Conservation (phyloP, 1,140 invertebrate genomes). For the Stegodyphus dumicola region DNA sequence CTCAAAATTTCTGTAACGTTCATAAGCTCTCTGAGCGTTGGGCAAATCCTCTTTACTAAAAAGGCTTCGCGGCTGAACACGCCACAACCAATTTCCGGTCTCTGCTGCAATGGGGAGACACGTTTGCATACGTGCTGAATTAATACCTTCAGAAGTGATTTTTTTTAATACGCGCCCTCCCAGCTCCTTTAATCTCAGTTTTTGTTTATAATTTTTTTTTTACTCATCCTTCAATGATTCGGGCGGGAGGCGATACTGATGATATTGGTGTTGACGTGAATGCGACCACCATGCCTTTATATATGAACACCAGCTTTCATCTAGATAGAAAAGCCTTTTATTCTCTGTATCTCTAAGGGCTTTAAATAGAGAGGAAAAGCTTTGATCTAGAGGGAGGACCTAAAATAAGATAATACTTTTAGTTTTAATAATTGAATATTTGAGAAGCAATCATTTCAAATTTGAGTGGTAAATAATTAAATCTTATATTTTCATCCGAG, state of each 20-base stretch:
- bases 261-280: conserved; percentile 9
- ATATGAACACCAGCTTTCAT: background rate
- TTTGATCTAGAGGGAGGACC: background rate
- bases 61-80: background rate
- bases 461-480: no score
- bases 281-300: background rate
- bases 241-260: conserved; percentile 1
- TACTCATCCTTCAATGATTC: background rate
- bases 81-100: conserved; percentile 26
- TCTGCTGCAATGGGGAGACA: conserved; percentile 12
- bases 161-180: background rate
- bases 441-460: no score
- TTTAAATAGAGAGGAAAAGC: background rate
- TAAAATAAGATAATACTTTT: no score
- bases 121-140: conserved; percentile 50
- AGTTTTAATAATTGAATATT: no score
- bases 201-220: background rate
- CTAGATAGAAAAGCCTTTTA: background rate
- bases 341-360: background rate
- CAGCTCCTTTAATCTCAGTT: background rate
- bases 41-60: background rate
- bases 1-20: no score
- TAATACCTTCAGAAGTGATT: conserved; percentile 17
- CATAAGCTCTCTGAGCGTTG: no score
- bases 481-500: no score